These are phyloP conservation scores for Bombylius discolor DNA, from an alignment of 2,888 invertebrate genomes.

Conservation along the genomic window DNA sequence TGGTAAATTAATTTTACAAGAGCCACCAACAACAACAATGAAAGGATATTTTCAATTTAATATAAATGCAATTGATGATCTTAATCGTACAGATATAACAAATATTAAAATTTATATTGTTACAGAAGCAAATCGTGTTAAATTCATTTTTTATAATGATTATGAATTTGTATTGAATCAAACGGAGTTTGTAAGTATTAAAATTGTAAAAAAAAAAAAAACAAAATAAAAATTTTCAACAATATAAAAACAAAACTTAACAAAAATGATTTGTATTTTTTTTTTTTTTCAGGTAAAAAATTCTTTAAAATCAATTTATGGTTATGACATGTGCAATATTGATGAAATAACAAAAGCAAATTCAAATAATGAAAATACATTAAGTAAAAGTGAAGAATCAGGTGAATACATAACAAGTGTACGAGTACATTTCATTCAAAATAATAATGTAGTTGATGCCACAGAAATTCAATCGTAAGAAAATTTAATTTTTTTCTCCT, in stretches of 20 bases:
- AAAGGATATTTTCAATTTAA: slow-evolving; percentile 48
- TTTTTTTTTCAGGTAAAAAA: slow-evolving; percentile 38
- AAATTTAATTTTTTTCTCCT: background rate
- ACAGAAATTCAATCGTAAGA: slow-evolving; percentile 38
- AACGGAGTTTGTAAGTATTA: slow-evolving; percentile 39
- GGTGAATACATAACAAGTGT: slow-evolving; percentile 22
- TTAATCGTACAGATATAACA: slow-evolving; percentile 34
- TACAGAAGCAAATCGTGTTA: slow-evolving; percentile 42
- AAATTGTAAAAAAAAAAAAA: background rate
- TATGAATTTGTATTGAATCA: slow-evolving; percentile 19
- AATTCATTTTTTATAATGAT: slow-evolving; percentile 19
- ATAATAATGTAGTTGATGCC: slow-evolving; percentile 40
- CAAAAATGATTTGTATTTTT: background rate
- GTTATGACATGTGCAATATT: slow-evolving; percentile 45
- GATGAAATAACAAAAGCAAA: slow-evolving; percentile 38
- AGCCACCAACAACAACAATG: slow-evolving; percentile 42
- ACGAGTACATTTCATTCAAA: slow-evolving; percentile 45
- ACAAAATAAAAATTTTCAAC: no score
- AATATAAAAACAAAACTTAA: background rate
- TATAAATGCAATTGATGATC: slow-evolving; percentile 43
- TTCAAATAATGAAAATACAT: slow-evolving; percentile 4
- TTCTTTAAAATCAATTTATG: slow-evolving; percentile 40
- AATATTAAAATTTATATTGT: slow-evolving; percentile 46
- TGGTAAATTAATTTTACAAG: slow-evolving; percentile 40
- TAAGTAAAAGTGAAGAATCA: background rate